Evolutionary conservation across 2,888 invertebrate species (phyloP).

Genomic region (Arctia plantaginis): DNA sequence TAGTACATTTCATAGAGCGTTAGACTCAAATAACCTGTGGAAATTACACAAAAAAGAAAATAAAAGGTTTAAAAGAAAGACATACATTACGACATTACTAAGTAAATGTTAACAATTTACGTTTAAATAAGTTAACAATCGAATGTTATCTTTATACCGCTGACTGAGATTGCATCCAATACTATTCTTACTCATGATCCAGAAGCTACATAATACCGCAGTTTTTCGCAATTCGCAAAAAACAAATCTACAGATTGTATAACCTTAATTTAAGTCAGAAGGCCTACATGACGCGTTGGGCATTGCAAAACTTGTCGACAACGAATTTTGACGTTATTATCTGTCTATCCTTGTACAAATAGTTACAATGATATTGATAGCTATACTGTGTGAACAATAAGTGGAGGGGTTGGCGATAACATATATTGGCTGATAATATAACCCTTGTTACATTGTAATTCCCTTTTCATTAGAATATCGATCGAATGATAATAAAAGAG

Average conservation of each 20-base stretch:
- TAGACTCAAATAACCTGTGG: too few relatives aligned
- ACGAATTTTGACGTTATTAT: constrained; percentile 6
- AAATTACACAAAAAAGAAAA: too few relatives aligned
- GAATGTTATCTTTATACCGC: background rate
- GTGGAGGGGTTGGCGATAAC: constrained; percentile 47
- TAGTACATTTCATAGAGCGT: too few relatives aligned
- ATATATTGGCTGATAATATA: constrained; percentile 51
- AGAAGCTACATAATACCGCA: background rate
- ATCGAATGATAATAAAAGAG: constrained; percentile 52
- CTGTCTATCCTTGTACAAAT: constrained; percentile 8
- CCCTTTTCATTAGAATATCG: constrained; percentile 43
- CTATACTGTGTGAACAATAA: constrained; percentile 28
- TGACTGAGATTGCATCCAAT: background rate
- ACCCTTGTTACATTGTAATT: constrained; percentile 48
- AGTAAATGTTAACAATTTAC: too few relatives aligned
- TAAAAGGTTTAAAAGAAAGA: too few relatives aligned
- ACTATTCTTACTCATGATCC: background rate
- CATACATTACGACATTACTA: too few relatives aligned
- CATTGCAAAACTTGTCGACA: constrained; percentile 3
- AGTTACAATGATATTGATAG: constrained; percentile 6
- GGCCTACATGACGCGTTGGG: background rate
- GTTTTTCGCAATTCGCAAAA: background rate
- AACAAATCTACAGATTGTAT: background rate
- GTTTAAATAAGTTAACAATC: background rate
- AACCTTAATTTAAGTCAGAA: background rate